phyloP scores from a whole-genome alignment of 2,888 invertebrate species.

The Dicyrtomina minuta region DNA sequence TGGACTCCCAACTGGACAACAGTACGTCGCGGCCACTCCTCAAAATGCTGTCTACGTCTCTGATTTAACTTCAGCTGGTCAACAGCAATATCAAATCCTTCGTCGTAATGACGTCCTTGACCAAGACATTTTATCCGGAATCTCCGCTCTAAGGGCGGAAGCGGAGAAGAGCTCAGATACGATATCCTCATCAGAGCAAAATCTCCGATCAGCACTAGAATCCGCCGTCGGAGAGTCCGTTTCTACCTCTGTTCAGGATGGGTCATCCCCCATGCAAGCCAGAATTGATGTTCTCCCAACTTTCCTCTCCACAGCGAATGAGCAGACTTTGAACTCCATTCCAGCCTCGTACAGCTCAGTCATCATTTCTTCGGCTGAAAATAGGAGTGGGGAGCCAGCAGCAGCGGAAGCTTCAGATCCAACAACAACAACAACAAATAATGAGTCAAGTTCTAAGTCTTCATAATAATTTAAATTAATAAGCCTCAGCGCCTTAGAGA shows the following conservation, averaged over 20 bases:
- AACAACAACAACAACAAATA: not conserved
- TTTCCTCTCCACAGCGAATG: constrained; percentile 14
- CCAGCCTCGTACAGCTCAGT: constrained; percentile 38
- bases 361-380: constrained; percentile 15
- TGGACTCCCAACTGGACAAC: too few species aligned
- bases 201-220: not conserved
- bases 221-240: not conserved
- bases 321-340: constrained; percentile 23
- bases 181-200: not conserved
- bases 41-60: constrained; percentile 35
- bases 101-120: constrained; percentile 25
- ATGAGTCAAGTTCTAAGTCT: not conserved
- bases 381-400: not conserved
- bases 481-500: too few species aligned
- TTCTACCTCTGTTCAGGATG: not conserved
- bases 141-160: constrained; percentile 17
- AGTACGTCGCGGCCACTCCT: not conserved
- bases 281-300: constrained; percentile 23
- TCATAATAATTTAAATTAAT: not conserved
- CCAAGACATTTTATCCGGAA: constrained; percentile 14
- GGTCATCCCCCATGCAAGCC: not conserved
- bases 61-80: constrained; percentile 38
- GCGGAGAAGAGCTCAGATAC: not conserved
- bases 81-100: constrained; percentile 29
- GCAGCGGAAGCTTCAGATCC: not conserved